Percentiles rank a stretch among this genome's conserved stretches.
Conservation (phyloP, 2,888 invertebrate species). For the Watsonalla cultraria region DNA sequence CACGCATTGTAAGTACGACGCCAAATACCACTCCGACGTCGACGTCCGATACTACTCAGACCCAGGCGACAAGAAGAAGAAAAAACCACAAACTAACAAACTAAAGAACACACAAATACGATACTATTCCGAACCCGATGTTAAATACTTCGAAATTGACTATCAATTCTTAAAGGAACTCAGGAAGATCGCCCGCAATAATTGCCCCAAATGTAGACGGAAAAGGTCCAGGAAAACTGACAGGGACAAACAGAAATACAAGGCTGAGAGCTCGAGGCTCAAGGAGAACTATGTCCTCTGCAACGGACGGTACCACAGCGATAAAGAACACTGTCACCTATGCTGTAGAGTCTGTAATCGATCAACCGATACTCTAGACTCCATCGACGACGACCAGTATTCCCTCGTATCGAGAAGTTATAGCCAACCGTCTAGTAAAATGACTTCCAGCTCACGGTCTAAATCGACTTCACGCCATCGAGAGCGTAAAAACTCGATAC, state of each 20-base stretch:
- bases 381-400: slow-evolving; percentile 59
- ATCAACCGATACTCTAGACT: slow-evolving; percentile 63
- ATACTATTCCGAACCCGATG: slow-evolving; percentile 75
- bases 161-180: slow-evolving; percentile 70
- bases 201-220: slow-evolving; percentile 63
- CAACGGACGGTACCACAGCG: slow-evolving; percentile 60
- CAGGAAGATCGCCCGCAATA: slow-evolving; percentile 60
- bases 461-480: slow-evolving; percentile 34
- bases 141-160: slow-evolving; percentile 72
- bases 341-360: slow-evolving; percentile 62
- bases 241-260: slow-evolving; percentile 22
- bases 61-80: slow-evolving; percentile 40
- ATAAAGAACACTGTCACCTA: slow-evolving; percentile 56
- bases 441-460: slow-evolving; percentile 34
- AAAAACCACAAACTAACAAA: slow-evolving; percentile 23
- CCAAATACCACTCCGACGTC: slow-evolving; percentile 29
- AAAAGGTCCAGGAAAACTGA: slow-evolving; percentile 32
- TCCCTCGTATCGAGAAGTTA: slow-evolving; percentile 60
- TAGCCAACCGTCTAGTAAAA: slow-evolving; percentile 40
- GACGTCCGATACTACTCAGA: slow-evolving; percentile 60
- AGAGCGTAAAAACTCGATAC: slow-evolving; percentile 64
- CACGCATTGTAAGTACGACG: slow-evolving; percentile 39
- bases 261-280: slow-evolving; percentile 24
- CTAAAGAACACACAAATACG: slow-evolving; percentile 48
- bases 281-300: slow-evolving; percentile 56